Base-by-base conservation (phyloP, 2,888 invertebrate genomes). In the Carabus problematicus region DNA sequence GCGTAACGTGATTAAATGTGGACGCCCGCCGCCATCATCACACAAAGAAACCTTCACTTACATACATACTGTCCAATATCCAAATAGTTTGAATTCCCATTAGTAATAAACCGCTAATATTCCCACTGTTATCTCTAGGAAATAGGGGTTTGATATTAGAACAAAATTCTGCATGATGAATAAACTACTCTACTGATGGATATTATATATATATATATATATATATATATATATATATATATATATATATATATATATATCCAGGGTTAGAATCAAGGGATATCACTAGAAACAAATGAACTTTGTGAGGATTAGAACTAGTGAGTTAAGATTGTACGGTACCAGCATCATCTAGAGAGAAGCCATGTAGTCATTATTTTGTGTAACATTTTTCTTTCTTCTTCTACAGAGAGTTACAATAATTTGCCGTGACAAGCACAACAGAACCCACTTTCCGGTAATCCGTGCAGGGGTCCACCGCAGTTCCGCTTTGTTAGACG, bases 371-470 rank as follows among this genome's bases (percentile, higher is more conserved):
- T 29, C 29, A 29, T 29, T 29, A 29, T 29, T 29, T 29, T 29
- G 29, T 52, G 16, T 4, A 16, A 52, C 18, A 9, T 12, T 52
- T 52, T 29, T 43, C 19, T 47, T 43, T 29, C 45, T 61, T 19
- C 19, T 14, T 42, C 14, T 43, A 3, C 16, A 41, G 9, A 18
- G 9, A 11, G 40, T 61, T 39, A 52, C 62, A 49, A 62, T 62
- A 62, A 62, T 62, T 62, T 40, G 12, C 14, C 40, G 40, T 40
- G 62, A 62, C 62, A 62, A 52, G 52, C 62, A 62, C 62, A 62
- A 62, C 62, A 40, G 62, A 62, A 52, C 52, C 40, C 52, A 62
- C 49, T 62, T 62, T 62, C 62, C 62, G 62, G 49, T 62, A 52
- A 62, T 19, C 39, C 62, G 47, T 52, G 19, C 29, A 16, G 18